These are phyloP conservation scores for Etheostoma nigrum DNA, from an alignment of 2,797 vertebrate genomes.

Conservation along the genomic window DNA sequence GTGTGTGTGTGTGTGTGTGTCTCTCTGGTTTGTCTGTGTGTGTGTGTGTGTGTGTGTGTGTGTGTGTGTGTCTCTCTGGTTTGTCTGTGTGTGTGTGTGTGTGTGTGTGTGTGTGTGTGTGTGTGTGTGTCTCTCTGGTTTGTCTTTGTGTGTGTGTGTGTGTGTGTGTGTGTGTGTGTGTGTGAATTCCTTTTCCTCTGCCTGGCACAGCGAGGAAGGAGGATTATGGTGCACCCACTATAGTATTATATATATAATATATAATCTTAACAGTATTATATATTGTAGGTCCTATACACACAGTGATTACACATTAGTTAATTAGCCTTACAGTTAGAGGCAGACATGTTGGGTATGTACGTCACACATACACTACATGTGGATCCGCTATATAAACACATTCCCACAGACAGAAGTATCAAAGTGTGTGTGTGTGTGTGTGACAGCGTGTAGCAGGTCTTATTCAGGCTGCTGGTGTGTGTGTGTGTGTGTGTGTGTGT, in stretches of 20 bases:
- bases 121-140: no score
- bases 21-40: not conserved
- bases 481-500: no score
- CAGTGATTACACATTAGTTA: slow-evolving; percentile 26
- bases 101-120: no score
- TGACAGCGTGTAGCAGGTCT: no score
- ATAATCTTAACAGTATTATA: not conserved
- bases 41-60: not conserved
- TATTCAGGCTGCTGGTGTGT: no score
- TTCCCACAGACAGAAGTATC: slow-evolving; percentile 32
- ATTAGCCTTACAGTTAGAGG: slow-evolving; percentile 18
- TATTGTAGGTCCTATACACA: not conserved
- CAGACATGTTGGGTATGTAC: not conserved
- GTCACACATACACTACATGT: not conserved
- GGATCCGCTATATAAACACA: slow-evolving; percentile 4
- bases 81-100: no score
- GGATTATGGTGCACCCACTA: slow-evolving; percentile 20
- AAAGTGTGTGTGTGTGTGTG: slow-evolving; percentile 20
- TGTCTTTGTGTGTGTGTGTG: not conserved
- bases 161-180: slow-evolving; percentile 2
- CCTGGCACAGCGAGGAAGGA: no score
- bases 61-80: not conserved
- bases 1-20: slow-evolving; percentile 20
- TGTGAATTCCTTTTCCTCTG: slow-evolving; percentile 11
- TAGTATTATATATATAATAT: no score